A percentile compares a stretch with the other conserved stretches of the same genome.
These are phyloP conservation scores for Atherix ibis DNA, from an alignment of 2,888 invertebrate species.

Conservation along the genomic window DNA sequence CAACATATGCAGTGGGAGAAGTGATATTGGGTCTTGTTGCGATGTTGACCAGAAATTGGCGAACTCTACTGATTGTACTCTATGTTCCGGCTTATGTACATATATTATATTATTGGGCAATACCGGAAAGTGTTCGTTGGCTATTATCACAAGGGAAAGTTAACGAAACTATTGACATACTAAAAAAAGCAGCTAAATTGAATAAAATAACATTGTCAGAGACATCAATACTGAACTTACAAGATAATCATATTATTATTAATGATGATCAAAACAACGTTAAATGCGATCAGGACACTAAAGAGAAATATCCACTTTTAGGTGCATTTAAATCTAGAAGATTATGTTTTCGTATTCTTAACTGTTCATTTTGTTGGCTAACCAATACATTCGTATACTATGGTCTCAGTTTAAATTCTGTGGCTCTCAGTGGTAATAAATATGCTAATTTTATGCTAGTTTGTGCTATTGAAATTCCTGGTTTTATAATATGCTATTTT, in stretches of 20 bases:
- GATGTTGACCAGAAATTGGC: slow-evolving; percentile 52
- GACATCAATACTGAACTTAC: slow-evolving; percentile 31
- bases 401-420: slow-evolving; percentile 62
- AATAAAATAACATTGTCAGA: slow-evolving; percentile 43
- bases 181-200: slow-evolving; percentile 44
- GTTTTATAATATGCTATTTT: slow-evolving; percentile 45
- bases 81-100: slow-evolving; percentile 53
- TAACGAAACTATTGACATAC: slow-evolving; percentile 39
- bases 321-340: slow-evolving; percentile 11
- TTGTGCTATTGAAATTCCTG: slow-evolving; percentile 51
- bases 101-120: slow-evolving; percentile 47
- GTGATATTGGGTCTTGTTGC: slow-evolving; percentile 49
- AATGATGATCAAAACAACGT: slow-evolving; percentile 18
- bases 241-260: no score
- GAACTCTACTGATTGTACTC: slow-evolving; percentile 42
- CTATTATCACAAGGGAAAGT: slow-evolving; percentile 44
- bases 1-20: slow-evolving; percentile 56
- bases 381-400: slow-evolving; percentile 66
- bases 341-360: slow-evolving; percentile 30
- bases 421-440: slow-evolving; percentile 53
- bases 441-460: slow-evolving; percentile 55
- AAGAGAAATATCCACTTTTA: slow-evolving; percentile 5
- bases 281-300: neutral
- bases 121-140: slow-evolving; percentile 66
- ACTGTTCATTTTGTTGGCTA: slow-evolving; percentile 67